These are phyloP conservation scores for Leptatherina wallacei DNA, from an alignment of 2,797 vertebrate genomes.

Conservation along the genomic window DNA sequence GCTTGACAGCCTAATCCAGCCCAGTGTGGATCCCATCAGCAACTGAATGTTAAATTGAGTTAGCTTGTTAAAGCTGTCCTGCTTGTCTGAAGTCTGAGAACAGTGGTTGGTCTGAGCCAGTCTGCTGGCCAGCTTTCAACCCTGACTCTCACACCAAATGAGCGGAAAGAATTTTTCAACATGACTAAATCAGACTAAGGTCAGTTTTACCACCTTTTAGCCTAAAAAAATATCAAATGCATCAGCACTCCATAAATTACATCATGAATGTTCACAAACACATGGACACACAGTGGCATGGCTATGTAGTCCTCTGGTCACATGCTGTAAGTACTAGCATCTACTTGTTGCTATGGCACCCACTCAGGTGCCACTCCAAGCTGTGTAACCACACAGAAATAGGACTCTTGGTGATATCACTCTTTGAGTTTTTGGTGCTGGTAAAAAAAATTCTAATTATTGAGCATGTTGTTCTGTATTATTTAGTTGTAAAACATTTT, in stretches of 20 bases:
- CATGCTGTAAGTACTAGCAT: slow-evolving; percentile 32
- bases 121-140: slow-evolving; percentile 23
- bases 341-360: slow-evolving; percentile 72
- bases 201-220: slow-evolving; percentile 8
- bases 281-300: not conserved
- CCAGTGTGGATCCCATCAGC: slow-evolving; percentile 72
- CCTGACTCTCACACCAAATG: slow-evolving; percentile 19
- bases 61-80: slow-evolving; percentile 72
- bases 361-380: slow-evolving; percentile 79
- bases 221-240: slow-evolving; percentile 8
- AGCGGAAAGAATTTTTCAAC: not conserved
- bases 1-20: slow-evolving; percentile 67
- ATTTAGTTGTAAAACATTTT: slow-evolving; percentile 12
- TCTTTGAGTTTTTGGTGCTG: slow-evolving; percentile 25
- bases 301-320: slow-evolving; percentile 21
- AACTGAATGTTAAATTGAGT: slow-evolving; percentile 75
- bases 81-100: slow-evolving; percentile 47
- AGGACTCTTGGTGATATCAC: slow-evolving; percentile 49
- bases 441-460: not conserved
- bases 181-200: slow-evolving; percentile 7
- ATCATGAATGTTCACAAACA: not conserved
- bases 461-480: no score
- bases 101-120: slow-evolving; percentile 11
- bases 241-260: not conserved
- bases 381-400: slow-evolving; percentile 73